Base-by-base conservation (phyloP, 92 coral and sea anemone genomes). In the Porites divaricata region DNA sequence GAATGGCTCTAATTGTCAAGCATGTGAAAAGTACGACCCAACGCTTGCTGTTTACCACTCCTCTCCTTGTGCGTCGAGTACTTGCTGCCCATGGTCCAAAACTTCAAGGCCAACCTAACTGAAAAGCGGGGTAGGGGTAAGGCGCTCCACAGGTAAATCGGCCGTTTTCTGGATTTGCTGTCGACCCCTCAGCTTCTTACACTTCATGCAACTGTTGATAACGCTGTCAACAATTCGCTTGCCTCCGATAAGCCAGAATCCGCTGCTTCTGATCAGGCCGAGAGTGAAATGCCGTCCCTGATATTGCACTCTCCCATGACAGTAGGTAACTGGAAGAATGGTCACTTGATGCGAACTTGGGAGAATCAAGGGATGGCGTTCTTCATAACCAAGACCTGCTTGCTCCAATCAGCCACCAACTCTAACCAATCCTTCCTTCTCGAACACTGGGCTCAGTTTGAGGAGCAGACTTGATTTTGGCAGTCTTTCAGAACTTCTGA, bases 21-120 rank as follows among this genome's bases (percentile, higher is more conserved):
- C 93, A 81, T 2, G 81, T 81, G 85, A 90, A 90, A 13, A 90
- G 83, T 14, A 91, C 86, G 16, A 91, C 89, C 91, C 89, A 87
- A 67, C 83, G 94, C 62, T 90, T 90, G 74, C 51, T 65, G 63
- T 80, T 67, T 5, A 77, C 77, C 24, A 67, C 17, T 9, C 86
- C 77, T 69, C 66, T 79, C 25, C 86, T 81, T 12, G 86, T 81
- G 6, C 69, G 63, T 1, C 48, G 80, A 5, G 86, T 9, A 22
- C 78, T 21, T 45, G 66, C 23, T 14, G 12, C 22, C 86, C 86
- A 70, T 12, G 78, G 86, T 2, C 86, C 78, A 26, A 81, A 70
- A 70, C 78, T 9, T 81, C 70, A 16, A 81, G 76, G 6, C 86
- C 86, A 1, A 81, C 75, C 21, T 67, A 79, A 49, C 83, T 79